Evolutionary conservation across 2,113 vertebrate species (phyloP).

Genomic region (Ailurus styani): DNA sequence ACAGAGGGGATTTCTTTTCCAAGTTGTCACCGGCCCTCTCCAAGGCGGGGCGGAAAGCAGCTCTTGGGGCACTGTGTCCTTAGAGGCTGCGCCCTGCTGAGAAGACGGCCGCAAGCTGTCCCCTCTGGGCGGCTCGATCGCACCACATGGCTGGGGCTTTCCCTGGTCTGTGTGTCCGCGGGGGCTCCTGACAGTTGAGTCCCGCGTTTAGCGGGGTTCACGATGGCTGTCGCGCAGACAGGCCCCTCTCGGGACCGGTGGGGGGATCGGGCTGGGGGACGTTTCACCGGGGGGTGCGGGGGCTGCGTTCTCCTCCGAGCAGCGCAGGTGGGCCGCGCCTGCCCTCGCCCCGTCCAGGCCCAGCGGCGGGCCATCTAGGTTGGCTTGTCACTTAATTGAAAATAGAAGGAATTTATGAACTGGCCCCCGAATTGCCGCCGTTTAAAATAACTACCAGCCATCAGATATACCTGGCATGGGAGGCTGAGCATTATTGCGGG

Average conservation of each 20-base stretch:
- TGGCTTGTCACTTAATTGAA: slow-evolving; percentile 66
- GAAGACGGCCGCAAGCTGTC: fast-evolving
- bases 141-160: not conserved
- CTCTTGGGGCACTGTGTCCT: not conserved
- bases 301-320: not conserved
- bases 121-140: not conserved
- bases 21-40: not conserved
- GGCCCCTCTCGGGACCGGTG: not conserved
- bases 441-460: slow-evolving; percentile 58
- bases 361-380: not conserved
- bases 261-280: not conserved
- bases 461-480: not conserved
- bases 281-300: fast-evolving
- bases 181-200: not conserved
- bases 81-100: fast-evolving
- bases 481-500: not conserved
- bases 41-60: not conserved
- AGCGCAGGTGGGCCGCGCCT: fast-evolving
- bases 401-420: slow-evolving; percentile 68
- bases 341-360: fast-evolving
- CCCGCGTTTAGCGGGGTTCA: not conserved
- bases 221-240: not conserved
- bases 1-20: not conserved
- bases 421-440: not conserved
- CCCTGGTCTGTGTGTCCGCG: not conserved